phyloP scores from a whole-genome alignment of 2,113 vertebrate genomes.

The Megatriorchis doriae region DNA sequence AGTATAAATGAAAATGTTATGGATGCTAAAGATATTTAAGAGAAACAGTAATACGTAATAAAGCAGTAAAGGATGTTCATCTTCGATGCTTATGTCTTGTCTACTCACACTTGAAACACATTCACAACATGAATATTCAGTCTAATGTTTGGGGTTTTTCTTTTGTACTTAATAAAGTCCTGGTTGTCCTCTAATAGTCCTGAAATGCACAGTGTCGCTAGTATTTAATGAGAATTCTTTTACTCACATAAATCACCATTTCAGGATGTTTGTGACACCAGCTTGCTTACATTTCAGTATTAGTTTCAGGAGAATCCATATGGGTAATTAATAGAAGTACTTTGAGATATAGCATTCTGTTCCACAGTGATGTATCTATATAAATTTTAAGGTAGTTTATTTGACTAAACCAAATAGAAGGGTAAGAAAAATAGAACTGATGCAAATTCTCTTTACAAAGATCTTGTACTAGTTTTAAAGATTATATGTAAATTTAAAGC shows the following conservation, averaged over 20 bases:
- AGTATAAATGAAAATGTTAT: background rate
- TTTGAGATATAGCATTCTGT: background rate
- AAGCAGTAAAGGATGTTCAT: background rate
- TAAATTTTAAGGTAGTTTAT: background rate
- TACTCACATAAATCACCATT: background rate
- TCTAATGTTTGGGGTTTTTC: background rate
- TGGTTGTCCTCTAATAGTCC: background rate
- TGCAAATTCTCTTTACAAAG: background rate
- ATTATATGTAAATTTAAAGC: background rate
- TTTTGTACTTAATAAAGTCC: background rate
- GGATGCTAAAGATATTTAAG: background rate
- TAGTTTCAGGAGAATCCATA: background rate
- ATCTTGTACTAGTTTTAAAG: background rate
- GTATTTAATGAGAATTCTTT: background rate
- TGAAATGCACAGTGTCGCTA: background rate
- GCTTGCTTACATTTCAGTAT: background rate
- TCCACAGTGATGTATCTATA: background rate
- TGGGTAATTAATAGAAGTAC: background rate
- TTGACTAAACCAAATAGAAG: background rate
- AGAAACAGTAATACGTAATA: background rate
- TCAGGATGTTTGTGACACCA: background rate
- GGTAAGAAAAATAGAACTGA: background rate
- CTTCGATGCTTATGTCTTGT: background rate
- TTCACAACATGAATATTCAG: background rate
- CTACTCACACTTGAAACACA: background rate